Evolutionary conservation across 2,113 vertebrate species (phyloP).

Genomic region (Psittacara wagleri): DNA sequence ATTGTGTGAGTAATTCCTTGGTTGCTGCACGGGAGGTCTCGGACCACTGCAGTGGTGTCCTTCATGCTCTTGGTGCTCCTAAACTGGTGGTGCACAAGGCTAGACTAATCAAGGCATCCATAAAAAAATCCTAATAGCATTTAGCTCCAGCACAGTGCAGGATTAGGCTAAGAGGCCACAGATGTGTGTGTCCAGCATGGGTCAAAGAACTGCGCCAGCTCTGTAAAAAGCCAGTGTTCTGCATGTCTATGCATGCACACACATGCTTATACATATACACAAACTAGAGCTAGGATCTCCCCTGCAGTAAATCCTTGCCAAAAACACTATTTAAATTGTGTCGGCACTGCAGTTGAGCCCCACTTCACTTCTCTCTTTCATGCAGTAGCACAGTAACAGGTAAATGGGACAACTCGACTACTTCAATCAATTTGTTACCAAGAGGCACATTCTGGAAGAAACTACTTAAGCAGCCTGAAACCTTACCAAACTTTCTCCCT

Average conservation of each 20-base stretch:
- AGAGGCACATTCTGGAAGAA: not conserved
- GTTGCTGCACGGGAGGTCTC: not conserved
- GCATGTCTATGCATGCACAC: accelerated
- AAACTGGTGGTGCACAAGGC: not conserved
- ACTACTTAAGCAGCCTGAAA: not conserved
- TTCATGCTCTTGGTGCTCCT: accelerated
- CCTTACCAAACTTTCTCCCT: not conserved
- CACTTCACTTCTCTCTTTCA: not conserved
- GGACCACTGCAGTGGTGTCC: accelerated
- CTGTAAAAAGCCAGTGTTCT: not conserved
- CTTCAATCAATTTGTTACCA: not conserved
- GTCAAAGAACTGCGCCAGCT: not conserved
- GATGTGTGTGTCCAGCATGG: accelerated
- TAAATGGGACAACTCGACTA: not conserved
- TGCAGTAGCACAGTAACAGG: not conserved
- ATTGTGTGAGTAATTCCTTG: not conserved
- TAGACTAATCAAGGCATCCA: not conserved
- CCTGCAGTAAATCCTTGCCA: not conserved
- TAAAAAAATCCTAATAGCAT: not conserved
- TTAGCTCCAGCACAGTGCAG: not conserved
- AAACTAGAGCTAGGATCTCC: not conserved
- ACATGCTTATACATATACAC: not conserved
- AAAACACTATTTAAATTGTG: not conserved
- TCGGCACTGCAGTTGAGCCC: accelerated
- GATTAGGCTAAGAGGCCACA: not conserved